Base-by-base conservation (phyloP, 2,113 vertebrate species). In the Cyprinus carpio region DNA sequence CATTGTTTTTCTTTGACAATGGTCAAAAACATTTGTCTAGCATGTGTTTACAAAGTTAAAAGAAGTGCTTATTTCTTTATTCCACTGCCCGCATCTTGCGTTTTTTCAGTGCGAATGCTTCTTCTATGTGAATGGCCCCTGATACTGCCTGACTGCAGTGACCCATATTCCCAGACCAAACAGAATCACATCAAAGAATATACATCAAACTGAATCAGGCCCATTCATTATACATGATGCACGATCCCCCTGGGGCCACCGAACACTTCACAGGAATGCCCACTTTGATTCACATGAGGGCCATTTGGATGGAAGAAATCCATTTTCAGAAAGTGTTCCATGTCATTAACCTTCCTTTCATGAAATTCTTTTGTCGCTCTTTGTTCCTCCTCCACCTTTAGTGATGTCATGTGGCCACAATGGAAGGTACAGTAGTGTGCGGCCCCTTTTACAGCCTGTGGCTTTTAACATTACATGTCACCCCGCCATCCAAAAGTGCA, bases 301-400 rank as follows among this genome's bases (percentile, higher is more conserved):
- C 49, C 46, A 54, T 83, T 81, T 49, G 16, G 27, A 81, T 69
- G 25, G 40, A 51, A 81, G n/a, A 80, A 64, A 80, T n/a, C 77
- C 37, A 27, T 64, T 80, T 80, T 80, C 76, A 31, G 51, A 60
- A 79, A 60, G 56, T 3, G 13, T 56, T 71, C 29, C 49, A 40
- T 43, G 78, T 46, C n/a, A 8, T 81, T 78, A 78, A 71, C 29
- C 51, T 23, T 49, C 64, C 25, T 80, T 81, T 69, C 34, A 51
- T 51, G 27, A 67, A 51, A 31, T 46, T 31, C 43, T 49, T 29
- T 43, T 56, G 65, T 65, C 58, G 9, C 56, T 37, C 29, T 37
- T 58, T 81, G 25, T 81, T 72, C 18, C 49, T 56, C 20, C 31
- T 71, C 43, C 20, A 72, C 29, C 18, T 58, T 82, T 7, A 56